Base-by-base conservation (phyloP, 2,113 vertebrate species). In the Cyprinodon brontotheroides region DNA sequence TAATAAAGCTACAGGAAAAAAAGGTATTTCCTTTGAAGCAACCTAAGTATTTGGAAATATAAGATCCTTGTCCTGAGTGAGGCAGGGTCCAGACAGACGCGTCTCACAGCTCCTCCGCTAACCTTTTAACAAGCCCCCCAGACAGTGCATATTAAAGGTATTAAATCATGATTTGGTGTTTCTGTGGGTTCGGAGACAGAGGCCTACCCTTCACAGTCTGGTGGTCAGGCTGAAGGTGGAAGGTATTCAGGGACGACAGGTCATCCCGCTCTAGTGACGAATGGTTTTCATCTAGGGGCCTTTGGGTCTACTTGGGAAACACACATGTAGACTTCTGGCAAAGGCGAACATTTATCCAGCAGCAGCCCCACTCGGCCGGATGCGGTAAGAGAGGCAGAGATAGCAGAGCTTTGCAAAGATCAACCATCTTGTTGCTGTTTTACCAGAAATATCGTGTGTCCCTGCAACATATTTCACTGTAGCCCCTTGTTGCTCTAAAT, bases 141-240 rank as follows among this genome's bases (percentile, higher is more conserved):
- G 95, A 95, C 94, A 92, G 94, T 95, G 84, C 93, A 95, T 96
- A 97, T 98, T 96, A 98, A 96, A 96, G 95, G 95, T 95, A 95
- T 96, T 98, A 97, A 98, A 98, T 97, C 96, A 96, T 93, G 96
- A 95, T 92, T 92, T 91, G 86, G 81, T 76, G 81, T 71, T 39
- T 29, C 88, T 83, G 86, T 78, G 94, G 94, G 95, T 92, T 90
- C 91, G 95, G 93, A 96, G 94, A 96, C 94, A 93, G 95, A 96
- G 96, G 96, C 94, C 91, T 96, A 96, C 95, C 96, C 96, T 96
- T 98, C 97, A 97, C 96, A 95, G 95, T 94, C 94, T 93, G 92
- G 82, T 89, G 91, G 88, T 91, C 90, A 94, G 94, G 94, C 83
- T 83, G 87, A 87, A 90, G 86, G 87, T 81, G 95, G 67, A 68